A percentile compares a stretch with the other conserved stretches of the same genome.
phyloP scores from a whole-genome alignment of 1,140 invertebrate species.

The Saccostrea cuccullata region DNA sequence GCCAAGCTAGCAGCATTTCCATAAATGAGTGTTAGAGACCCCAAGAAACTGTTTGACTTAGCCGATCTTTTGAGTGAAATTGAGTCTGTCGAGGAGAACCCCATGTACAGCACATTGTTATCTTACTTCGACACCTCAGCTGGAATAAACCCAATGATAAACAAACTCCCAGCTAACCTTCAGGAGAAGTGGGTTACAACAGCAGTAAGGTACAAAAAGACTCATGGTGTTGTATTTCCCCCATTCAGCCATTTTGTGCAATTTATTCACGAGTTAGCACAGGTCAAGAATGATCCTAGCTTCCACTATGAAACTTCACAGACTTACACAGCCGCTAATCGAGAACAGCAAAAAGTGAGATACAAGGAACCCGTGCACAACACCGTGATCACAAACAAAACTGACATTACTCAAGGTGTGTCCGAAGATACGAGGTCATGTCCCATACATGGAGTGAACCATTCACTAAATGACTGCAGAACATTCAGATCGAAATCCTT shows the following conservation, averaged over 20 bases:
- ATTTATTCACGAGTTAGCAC: constrained; percentile 12
- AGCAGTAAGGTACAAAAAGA: constrained; percentile 10
- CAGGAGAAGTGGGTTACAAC: constrained; percentile 19
- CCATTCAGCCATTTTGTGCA: constrained; percentile 11
- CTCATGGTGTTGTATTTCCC: constrained; percentile 9
- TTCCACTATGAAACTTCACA: background rate
- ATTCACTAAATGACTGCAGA: constrained; percentile 37
- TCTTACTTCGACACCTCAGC: constrained; percentile 45
- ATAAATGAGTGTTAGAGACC: background rate
- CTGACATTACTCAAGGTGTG: background rate
- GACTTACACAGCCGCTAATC: background rate
- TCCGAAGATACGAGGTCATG: background rate
- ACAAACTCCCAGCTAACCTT: constrained; percentile 50
- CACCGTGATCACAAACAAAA: background rate
- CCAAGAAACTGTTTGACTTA: constrained; percentile 34
- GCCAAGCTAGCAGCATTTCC: background rate
- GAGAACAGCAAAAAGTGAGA: background rate
- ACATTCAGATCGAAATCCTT: constrained; percentile 21
- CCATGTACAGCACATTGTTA: constrained; percentile 35
- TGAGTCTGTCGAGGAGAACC: constrained; percentile 50
- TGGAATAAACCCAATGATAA: constrained; percentile 45
- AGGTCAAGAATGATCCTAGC: constrained; percentile 1
- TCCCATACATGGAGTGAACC: constrained; percentile 23
- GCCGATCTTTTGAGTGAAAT: constrained; percentile 47
- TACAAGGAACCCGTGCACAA: background rate